Base-by-base conservation (phyloP, 1,140 invertebrate genomes). In the Drosophila baimaii region DNA sequence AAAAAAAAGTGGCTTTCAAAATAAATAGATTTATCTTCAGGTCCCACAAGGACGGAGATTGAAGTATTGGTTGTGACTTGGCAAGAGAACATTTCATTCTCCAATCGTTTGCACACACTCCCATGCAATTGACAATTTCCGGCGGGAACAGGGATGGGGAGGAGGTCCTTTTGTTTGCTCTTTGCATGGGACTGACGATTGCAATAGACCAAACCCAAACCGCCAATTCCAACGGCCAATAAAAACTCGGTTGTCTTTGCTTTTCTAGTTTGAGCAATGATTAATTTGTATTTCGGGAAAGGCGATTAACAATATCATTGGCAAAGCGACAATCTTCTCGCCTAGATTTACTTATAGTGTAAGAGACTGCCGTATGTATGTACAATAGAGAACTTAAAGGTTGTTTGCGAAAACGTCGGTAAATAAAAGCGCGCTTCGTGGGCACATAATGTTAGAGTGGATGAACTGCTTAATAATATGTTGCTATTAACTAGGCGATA, bases 21-120 rank as follows among this genome's bases (percentile, higher is more conserved):
- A 64, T 52, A 73, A 75, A 79, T 58, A 63, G 43, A 77, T 81
- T 73, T 68, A 73, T 77, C 54, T 76, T 77, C 39, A 21, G 19
- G 8, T 37, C 31, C 12, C 47, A 59, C 52, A 68, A 25, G 12
- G 3, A n/a, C n/a, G 59, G 49, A 15, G 51, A 51, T 17, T 29
- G 23, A 29, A 13, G 25, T 29, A 37, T 35, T n/a, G n/a, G 21
- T 10, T 12, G 19, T 10, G 39, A 21, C 56, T 47, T 17, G 13
- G 3, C 12, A 17, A 25, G 17, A 33, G 3, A 19, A 43, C 10
- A 43, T 43, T 57, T 57, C 10, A 15, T 15, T 57, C 12, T 25
- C n/a, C 21, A 27, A 41, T 13, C n/a, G 44, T 19, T 47, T 25
- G n/a, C 31, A 19, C 25, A 51, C 25, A 29, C 10, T 29, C 29